Conservation (phyloP, 2,797 vertebrate genomes). For the Amazona finschi region DNA sequence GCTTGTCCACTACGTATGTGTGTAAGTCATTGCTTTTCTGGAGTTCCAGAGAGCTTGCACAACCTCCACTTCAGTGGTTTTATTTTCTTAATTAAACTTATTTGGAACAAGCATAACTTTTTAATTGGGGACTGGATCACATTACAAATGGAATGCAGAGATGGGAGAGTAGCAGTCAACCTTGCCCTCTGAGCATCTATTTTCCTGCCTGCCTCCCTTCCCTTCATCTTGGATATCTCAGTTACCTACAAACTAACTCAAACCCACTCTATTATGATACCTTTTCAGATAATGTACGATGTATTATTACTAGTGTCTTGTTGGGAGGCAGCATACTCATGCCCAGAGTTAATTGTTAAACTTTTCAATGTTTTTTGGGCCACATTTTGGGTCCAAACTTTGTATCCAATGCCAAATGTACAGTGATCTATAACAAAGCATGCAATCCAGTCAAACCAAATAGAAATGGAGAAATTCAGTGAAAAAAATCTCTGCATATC, state of each 20-base stretch:
- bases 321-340: neutral
- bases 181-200: neutral
- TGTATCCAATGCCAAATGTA: neutral
- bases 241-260: neutral
- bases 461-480: neutral
- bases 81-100: constrained; percentile 24
- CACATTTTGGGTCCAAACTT: neutral
- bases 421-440: neutral
- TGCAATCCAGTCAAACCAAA: neutral
- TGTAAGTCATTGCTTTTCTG: constrained; percentile 10
- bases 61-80: constrained; percentile 7
- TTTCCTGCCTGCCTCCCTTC: neutral
- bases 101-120: neutral
- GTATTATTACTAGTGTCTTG: neutral
- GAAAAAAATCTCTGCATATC: neutral
- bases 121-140: neutral
- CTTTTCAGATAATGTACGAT: neutral
- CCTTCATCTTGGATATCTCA: neutral
- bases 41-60: constrained; percentile 28
- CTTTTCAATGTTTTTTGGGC: neutral
- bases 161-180: neutral
- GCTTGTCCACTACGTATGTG: neutral
- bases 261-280: neutral
- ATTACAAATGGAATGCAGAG: neutral
- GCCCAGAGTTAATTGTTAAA: neutral